Evolutionary conservation across 2,113 vertebrate species (phyloP).

Genomic region (Xyrauchen texanus): DNA sequence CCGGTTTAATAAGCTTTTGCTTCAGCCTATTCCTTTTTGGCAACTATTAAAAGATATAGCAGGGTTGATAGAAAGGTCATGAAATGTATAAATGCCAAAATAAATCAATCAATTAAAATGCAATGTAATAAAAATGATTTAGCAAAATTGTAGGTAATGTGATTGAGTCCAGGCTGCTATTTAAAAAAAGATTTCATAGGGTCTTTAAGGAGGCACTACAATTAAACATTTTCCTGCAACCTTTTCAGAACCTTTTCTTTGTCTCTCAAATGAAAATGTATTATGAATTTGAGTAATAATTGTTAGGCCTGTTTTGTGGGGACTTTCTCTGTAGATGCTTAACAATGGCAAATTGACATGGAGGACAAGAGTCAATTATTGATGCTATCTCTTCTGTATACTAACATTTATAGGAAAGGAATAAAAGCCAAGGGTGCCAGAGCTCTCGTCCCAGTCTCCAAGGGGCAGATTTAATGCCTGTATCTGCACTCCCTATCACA

Average conservation of each 20-base stretch:
- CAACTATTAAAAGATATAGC: no score
- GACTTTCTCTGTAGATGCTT: slow-evolving; percentile 23
- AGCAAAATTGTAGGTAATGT: no score
- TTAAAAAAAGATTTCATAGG: no score
- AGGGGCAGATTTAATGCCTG: slow-evolving; percentile 28
- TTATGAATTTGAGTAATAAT: slow-evolving; percentile 28
- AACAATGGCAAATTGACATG: slow-evolving; percentile 40
- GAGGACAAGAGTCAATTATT: slow-evolving; percentile 47
- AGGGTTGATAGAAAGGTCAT: no score
- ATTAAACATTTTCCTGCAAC: not conserved
- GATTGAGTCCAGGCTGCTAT: no score
- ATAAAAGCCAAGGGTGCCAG: slow-evolving; percentile 44
- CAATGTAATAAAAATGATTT: no score
- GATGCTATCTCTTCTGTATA: slow-evolving; percentile 38
- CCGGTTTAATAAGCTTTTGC: no score
- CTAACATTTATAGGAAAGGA: slow-evolving; percentile 44
- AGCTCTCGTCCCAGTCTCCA: slow-evolving; percentile 17
- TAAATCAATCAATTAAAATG: no score
- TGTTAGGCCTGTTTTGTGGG: slow-evolving; percentile 24
- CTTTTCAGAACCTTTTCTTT: slow-evolving; percentile 5
- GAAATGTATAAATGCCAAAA: no score
- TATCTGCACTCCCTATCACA: slow-evolving; percentile 39
- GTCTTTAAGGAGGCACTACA: not conserved
- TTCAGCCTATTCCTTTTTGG: no score
- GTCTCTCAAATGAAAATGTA: slow-evolving; percentile 6